Evolutionary conservation across 1,140 invertebrate species (phyloP).

Genomic region (Neocloeon triangulifer): DNA sequence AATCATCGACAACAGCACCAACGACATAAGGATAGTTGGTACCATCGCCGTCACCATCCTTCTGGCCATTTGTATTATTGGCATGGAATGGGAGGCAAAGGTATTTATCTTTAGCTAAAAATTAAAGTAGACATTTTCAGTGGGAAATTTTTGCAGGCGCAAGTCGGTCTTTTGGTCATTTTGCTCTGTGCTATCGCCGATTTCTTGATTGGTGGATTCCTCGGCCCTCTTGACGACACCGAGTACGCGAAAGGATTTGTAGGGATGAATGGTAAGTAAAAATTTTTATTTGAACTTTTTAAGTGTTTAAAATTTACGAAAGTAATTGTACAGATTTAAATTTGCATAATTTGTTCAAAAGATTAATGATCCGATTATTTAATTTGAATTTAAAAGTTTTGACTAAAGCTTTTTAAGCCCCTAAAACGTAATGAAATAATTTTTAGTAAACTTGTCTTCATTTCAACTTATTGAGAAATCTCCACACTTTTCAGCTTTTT

Average conservation of each 20-base stretch:
- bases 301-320: too few species aligned
- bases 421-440: too few species aligned
- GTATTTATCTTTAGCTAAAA: slow-evolving; percentile 18
- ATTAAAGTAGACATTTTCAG: slow-evolving; percentile 4
- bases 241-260: slow-evolving; percentile 52
- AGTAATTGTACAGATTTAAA: too few species aligned
- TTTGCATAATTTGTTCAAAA: too few species aligned
- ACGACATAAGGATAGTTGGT: slow-evolving; percentile 60
- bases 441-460: too few species aligned
- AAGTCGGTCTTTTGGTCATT: slow-evolving; percentile 72
- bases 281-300: too few species aligned
- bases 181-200: slow-evolving; percentile 75
- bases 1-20: slow-evolving; percentile 48
- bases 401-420: too few species aligned
- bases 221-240: slow-evolving; percentile 40
- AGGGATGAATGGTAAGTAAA: slow-evolving; percentile 56
- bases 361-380: too few species aligned
- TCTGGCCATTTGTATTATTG: slow-evolving; percentile 61
- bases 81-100: slow-evolving; percentile 77
- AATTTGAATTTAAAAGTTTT: too few species aligned
- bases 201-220: slow-evolving; percentile 66
- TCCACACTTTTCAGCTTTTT: too few species aligned
- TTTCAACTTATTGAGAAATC: too few species aligned
- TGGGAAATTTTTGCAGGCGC: slow-evolving; percentile 25
- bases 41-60: slow-evolving; percentile 47